Evolutionary conservation across 2,888 invertebrate genomes (phyloP).

Genomic region (Hemithea aestivaria): DNA sequence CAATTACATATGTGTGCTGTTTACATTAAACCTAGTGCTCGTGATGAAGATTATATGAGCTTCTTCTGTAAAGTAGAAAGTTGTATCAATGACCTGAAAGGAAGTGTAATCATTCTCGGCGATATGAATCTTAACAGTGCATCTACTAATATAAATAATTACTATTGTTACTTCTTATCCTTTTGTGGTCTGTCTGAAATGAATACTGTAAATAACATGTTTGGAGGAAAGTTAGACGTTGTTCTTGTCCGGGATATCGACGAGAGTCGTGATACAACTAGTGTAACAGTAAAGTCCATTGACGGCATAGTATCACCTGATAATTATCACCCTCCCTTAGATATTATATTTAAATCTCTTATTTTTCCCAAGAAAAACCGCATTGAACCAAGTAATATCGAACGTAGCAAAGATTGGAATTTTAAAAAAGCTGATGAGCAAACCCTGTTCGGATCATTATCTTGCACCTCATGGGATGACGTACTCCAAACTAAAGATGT

Average conservation of each 20-base stretch:
- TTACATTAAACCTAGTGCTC: background rate
- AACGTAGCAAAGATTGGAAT: background rate
- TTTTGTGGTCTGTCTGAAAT: conserved; percentile 2
- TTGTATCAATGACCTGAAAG: background rate
- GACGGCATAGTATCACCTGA: conserved; percentile 5
- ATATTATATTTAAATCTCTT: background rate
- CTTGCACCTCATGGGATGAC: background rate
- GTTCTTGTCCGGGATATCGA: conserved; percentile 3
- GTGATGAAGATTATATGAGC: conserved; percentile 4
- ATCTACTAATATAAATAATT: conserved; percentile 4
- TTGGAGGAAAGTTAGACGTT: conserved; percentile 6
- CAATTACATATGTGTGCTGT: conserved; percentile 1
- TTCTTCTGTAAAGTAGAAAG: conserved; percentile 4
- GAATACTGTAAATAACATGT: background rate
- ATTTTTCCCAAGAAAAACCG: conserved; percentile 1
- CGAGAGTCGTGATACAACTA: background rate
- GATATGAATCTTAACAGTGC: conserved; percentile 8
- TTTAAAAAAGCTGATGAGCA: background rate
- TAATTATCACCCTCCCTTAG: conserved; percentile 3
- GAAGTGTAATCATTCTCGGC: conserved; percentile 1
- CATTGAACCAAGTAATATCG: background rate
- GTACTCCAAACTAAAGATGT: background rate
- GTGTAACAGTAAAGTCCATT: background rate
- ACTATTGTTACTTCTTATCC: conserved; percentile 7
- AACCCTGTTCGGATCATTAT: background rate